Conservation (phyloP, 2,113 vertebrate genomes). For the Sapayoa aenigma region DNA sequence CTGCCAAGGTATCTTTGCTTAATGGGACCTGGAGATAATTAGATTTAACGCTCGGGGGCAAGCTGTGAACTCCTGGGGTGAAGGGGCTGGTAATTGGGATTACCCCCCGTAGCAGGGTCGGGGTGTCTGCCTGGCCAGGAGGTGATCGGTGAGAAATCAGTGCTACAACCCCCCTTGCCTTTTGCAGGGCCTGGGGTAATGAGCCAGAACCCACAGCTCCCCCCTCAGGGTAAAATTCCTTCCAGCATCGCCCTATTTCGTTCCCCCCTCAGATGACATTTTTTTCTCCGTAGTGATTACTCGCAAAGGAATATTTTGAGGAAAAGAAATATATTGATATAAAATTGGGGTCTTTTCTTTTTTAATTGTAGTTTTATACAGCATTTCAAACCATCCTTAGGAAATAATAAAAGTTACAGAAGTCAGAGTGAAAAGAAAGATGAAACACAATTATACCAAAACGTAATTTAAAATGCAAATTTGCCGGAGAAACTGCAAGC, state of each 20-base stretch:
- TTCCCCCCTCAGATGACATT: not conserved
- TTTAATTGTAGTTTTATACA: not conserved
- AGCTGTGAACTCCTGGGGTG: not conserved
- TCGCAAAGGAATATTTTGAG: slow-evolving; percentile 51
- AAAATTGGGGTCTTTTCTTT: not conserved
- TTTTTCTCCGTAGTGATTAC: not conserved
- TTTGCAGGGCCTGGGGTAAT: not conserved
- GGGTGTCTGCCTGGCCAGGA: not conserved
- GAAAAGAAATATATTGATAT: not conserved
- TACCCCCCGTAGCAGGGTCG: fast-evolving
- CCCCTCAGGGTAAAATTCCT: not conserved
- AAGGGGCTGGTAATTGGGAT: not conserved
- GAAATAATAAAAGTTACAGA: slow-evolving; percentile 42
- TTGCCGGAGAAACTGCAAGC: not conserved
- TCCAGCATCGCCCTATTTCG: not conserved
- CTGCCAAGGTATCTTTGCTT: not conserved
- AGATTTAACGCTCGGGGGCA: not conserved
- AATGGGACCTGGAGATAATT: not conserved
- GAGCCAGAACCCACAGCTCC: not conserved
- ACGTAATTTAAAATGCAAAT: slow-evolving; percentile 75
- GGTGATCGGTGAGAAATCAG: not conserved
- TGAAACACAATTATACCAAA: slow-evolving; percentile 51
- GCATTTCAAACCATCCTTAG: slow-evolving; percentile 1
- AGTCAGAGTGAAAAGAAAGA: slow-evolving; percentile 59
- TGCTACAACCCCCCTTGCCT: not conserved